Percentiles rank a stretch among this genome's conserved stretches.
phyloP scores from a whole-genome alignment of 2,797 vertebrate genomes.

The Lacerta viridis region DNA sequence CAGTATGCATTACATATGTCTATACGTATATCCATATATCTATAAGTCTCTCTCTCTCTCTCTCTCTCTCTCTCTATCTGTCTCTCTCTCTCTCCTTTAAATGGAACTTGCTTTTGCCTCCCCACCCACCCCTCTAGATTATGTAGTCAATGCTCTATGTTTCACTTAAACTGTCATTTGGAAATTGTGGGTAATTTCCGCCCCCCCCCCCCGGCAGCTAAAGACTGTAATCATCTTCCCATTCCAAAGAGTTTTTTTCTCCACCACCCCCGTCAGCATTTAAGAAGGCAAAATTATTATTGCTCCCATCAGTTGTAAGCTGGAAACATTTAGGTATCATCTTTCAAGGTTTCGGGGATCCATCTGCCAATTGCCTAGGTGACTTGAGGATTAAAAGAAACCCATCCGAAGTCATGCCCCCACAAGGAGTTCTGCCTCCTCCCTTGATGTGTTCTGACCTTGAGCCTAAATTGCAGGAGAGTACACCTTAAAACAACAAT shows the following conservation, averaged over 20 bases:
- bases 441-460: neutral
- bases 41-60: too few species aligned
- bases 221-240: conserved; percentile 74
- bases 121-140: conserved; percentile 44
- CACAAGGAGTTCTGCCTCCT: neutral
- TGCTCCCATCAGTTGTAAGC: conserved; percentile 67
- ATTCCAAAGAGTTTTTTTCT: conserved; percentile 65
- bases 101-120: conserved; percentile 48
- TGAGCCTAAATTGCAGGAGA: neutral
- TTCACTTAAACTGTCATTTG: conserved; percentile 71
- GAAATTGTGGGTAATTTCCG: conserved; percentile 69
- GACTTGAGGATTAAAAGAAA: conserved; percentile 58
- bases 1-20: conserved; percentile 13
- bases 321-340: conserved; percentile 69
- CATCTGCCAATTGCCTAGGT: conserved; percentile 62
- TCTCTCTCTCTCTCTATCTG: too few species aligned
- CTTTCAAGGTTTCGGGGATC: conserved; percentile 64
- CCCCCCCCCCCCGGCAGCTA: conserved; percentile 54
- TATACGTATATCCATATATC: too few species aligned
- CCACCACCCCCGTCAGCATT: conserved; percentile 21
- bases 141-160: conserved; percentile 54
- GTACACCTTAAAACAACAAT: neutral
- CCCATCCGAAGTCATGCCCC: neutral
- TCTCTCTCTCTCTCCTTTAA: conserved; percentile 18
- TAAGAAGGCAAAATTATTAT: conserved; percentile 64